Evolutionary conservation across 2,888 invertebrate genomes (phyloP).

Genomic region (Drosophila quinaria): DNA sequence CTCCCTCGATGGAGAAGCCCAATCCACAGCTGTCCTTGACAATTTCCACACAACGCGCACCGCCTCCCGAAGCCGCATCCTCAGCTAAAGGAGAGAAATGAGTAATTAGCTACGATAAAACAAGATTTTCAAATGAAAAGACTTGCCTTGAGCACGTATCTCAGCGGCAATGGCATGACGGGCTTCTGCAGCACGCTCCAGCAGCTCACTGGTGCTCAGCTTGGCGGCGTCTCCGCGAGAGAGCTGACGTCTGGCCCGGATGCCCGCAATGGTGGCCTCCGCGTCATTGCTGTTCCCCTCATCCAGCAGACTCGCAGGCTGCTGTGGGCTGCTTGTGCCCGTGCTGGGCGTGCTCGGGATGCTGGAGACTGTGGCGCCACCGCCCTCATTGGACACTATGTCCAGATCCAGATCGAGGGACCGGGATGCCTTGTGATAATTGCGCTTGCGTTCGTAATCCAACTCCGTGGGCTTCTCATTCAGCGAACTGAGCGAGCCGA

Average conservation of each 20-base stretch:
- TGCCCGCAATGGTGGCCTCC: conserved; percentile 78
- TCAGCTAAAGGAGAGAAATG: conserved; percentile 53
- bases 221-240: conserved; percentile 84
- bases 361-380: conserved; percentile 52
- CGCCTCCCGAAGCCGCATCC: conserved; percentile 71
- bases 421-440: conserved; percentile 85
- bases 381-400: conserved; percentile 83
- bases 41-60: conserved; percentile 78
- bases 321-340: conserved; percentile 78
- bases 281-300: conserved; percentile 58
- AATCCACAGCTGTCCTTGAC: conserved; percentile 93
- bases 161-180: conserved; percentile 85
- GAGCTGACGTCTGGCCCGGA: conserved; percentile 82
- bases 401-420: conserved; percentile 85
- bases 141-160: conserved; percentile 83
- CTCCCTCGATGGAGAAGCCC: conserved; percentile 97
- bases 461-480: conserved; percentile 84
- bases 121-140: background rate
- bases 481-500: conserved; percentile 85
- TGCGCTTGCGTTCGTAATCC: conserved; percentile 84
- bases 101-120: background rate
- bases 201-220: conserved; percentile 84
- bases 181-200: conserved; percentile 84
- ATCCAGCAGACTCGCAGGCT: conserved; percentile 66
- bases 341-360: conserved; percentile 66